Evolutionary conservation across 2,797 vertebrate genomes (phyloP), one percentile per base, ranked within the genome.

Genomic region (Takifugu rubripes): DNA sequence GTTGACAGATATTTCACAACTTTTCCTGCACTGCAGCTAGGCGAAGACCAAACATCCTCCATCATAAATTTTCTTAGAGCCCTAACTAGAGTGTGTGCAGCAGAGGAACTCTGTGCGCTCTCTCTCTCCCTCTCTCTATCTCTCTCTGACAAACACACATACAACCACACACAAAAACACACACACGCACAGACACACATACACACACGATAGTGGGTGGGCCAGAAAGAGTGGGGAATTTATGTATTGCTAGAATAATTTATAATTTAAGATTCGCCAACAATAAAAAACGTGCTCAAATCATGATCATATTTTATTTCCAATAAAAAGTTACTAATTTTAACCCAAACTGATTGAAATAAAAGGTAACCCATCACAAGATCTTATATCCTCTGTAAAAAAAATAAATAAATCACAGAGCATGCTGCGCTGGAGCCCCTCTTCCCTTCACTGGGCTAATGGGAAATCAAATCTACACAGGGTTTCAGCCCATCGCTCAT

Each of bases 1-100:
- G 79, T 84, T 78, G 65, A 85, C 79, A 75, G 84, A 88, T 89
- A 89, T 89, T 91, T 90, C 83, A 87, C 79, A 84, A 79, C 80
- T 84, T 82, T 82, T 89, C 84, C 83, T 85, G 84, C 77, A 84
- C 79, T 49, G 72, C 59, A 81, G 82, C 80, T 52, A 70, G 61
- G 87, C 80, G 78, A 82, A 83, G 82, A 87, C 81, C 83, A 87
- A 88, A 83, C 85, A 86, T 89, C 84, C 84, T 87, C 78, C 65
- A n/a, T 83, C 81, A 44, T 90, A 89, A 90, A 90, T 89, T 67
- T 85, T 70, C 79, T 78, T 12, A 64, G 48, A 74, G 75, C 36
- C 11, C 67, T 61, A 83, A 85, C 77, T 68, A 79, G 73, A 79
- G 63, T 67, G 63, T 67, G 47, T 72, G 75, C 71, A 78, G 78